Evolutionary conservation across 2,888 invertebrate species (phyloP).

Genomic region (Tigriopus californicus): DNA sequence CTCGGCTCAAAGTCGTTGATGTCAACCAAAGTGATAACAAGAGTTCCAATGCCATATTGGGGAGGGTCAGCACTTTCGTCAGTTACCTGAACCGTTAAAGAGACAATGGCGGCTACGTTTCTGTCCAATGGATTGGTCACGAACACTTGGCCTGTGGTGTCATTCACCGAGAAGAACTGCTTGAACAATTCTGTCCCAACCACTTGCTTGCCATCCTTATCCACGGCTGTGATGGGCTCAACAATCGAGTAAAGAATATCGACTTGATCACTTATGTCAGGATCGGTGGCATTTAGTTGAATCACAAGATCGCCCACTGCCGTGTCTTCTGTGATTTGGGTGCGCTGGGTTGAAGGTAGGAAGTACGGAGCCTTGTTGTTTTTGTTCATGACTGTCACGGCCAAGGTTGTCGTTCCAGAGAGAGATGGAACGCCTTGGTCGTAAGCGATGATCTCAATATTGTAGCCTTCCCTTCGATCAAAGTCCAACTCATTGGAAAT

Average conservation of each 20-base stretch:
- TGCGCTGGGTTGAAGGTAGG: constrained; percentile 52
- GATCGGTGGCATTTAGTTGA: constrained; percentile 52
- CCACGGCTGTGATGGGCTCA: constrained; percentile 53
- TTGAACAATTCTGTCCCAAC: constrained; percentile 24
- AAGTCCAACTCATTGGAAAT: constrained; percentile 62
- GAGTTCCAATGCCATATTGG: constrained; percentile 32
- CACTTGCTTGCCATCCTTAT: constrained; percentile 25
- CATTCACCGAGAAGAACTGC: constrained; percentile 44
- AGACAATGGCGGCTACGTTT: constrained; percentile 49
- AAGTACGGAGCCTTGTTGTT: constrained; percentile 75
- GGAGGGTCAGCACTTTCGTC: constrained; percentile 58
- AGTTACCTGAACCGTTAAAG: constrained; percentile 48
- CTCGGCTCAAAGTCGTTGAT: constrained; percentile 39
- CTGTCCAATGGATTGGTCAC: constrained; percentile 44
- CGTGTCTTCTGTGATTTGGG: constrained; percentile 62
- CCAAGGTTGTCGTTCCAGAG: constrained; percentile 47
- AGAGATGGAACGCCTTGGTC: constrained; percentile 41
- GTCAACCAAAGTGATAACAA: constrained; percentile 41
- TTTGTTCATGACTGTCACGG: constrained; percentile 57
- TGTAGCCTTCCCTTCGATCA: constrained; percentile 56
- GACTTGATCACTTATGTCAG: constrained; percentile 49
- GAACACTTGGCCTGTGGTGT: constrained; percentile 37
- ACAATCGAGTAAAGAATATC: constrained; percentile 45
- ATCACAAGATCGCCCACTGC: constrained; percentile 48
- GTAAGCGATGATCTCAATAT: constrained; percentile 58